Base-by-base conservation (phyloP, 2,797 vertebrate genomes). In the Neostethus bicornis region DNA sequence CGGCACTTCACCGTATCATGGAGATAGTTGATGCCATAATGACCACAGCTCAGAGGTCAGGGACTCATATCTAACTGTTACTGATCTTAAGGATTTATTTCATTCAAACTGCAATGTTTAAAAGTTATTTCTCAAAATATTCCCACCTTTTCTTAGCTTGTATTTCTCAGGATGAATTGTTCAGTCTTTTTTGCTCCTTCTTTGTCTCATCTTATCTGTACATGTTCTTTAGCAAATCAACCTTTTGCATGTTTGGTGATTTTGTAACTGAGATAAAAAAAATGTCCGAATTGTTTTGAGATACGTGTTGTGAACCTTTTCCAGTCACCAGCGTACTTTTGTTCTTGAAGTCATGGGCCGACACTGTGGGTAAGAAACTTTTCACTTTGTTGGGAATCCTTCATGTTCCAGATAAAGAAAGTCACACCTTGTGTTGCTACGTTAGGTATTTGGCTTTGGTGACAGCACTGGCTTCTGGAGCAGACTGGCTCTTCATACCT, bases 281-380 rank as follows among this genome's bases (percentile, higher is more conserved):
- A 34, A 2, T 38, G 32, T 34, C 49, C 51, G n/a, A 31, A 23
- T 2, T 37, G 20, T 28, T 51, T 55, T 0, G 32, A 7, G 42
- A 6, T 21, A 48, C 16, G 17, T 28, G 2, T 42, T 44, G 28
- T 70, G n/a, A 32, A 4, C 37, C 24, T 53, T 34, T 26, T 32
- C 23, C 89, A 98, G 96, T 80, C 96, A 98, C 81, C 96, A 98
- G 90, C 90, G 96, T 68, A 94, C 96, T 0, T 98, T 98, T 12
- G 95, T 98, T 70, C 82, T 98, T 80, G 96, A 98, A 79, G 95
- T 98, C 80, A 98, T 98, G 96, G 96, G 96, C 2, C 93, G 95
- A 9, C 96, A 98, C 85, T 98, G 96, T 0, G 96, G 96, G 96
- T 98, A 77, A 94, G 94, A 85, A 46, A 47, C 28, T 0, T 49